A percentile compares a stretch with the other conserved stretches of the same genome.
These are phyloP conservation scores for Ianthella basta DNA, from an alignment of 37 sponge, comb jelly and placozoan species.

Conservation along the genomic window DNA sequence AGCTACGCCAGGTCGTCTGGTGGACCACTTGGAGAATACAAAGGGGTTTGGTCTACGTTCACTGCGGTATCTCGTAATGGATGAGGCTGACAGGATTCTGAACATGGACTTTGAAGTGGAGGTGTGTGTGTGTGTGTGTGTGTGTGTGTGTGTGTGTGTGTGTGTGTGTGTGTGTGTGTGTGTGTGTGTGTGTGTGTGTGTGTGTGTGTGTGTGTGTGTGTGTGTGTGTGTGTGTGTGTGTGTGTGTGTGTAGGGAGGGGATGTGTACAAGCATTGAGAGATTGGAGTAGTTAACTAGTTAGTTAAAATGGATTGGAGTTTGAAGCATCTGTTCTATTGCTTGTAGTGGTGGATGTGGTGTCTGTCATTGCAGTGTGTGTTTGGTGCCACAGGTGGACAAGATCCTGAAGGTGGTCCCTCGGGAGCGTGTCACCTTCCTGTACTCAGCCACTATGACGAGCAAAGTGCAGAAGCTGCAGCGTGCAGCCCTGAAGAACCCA, in stretches of 20 bases:
- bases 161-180: background rate
- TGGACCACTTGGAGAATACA: constrained; percentile 98
- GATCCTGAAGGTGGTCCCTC: constrained; percentile 89
- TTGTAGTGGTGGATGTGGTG: too few species aligned
- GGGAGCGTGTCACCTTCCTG: constrained; percentile 89
- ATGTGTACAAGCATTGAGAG: background rate
- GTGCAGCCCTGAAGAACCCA: constrained; percentile 94
- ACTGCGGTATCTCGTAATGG: constrained; percentile 94
- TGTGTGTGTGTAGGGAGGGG: background rate
- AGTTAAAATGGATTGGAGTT: too few species aligned
- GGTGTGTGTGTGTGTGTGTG: constrained; percentile 34
- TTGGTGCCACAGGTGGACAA: constrained; percentile 77
- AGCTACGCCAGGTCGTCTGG: constrained; percentile 98
- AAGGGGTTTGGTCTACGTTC: constrained; percentile 94
- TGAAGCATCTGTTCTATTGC: too few species aligned
- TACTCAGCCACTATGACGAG: constrained; percentile 99
- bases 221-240: too few species aligned
- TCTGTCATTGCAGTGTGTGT: too few species aligned
- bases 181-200: background rate
- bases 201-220: too few species aligned
- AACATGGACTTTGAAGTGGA: constrained; percentile 99
- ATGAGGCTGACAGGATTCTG: constrained; percentile 97
- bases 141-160: too few species aligned
- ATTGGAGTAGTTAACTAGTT: background rate
- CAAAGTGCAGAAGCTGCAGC: constrained; percentile 96